Evolutionary conservation across 2,888 invertebrate species (phyloP), one percentile per base, ranked within the genome.

Genomic region (Synergus umbraculus): DNA sequence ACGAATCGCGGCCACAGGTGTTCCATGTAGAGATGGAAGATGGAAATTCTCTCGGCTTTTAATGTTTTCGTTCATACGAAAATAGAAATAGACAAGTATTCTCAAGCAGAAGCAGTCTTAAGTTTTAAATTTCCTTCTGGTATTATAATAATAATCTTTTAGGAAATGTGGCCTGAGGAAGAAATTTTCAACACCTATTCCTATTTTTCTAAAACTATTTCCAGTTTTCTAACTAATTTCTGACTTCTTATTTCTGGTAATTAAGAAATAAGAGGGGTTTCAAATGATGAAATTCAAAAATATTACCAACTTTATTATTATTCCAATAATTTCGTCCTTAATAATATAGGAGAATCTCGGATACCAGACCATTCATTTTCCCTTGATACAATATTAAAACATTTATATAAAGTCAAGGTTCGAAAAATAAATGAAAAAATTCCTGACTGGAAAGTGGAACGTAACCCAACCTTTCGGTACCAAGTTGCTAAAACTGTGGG

Each of bases 1-100:
- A 85, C 84, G 86, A 83, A 89, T 88, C 86, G 88, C 86, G 88
- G 87, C 85, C 88, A 86, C 89, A 88, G 89, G 88, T 89, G 88
- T 87, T 86, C 78, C 79, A 73, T 46, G 73, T 58, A 29, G n/a
- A 58, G 54, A 37, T 29, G n/a, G 44, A 12, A 43, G 44, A 29
- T 15, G 44, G 46, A 54, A 73, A 18, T 37, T 73, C 73, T 49
- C 65, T 43, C 8, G n/a, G 43, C 43, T 66, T 66, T 43, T 66
- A 43, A 66, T n/a, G 41, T 67, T 67, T 67, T 67, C 44, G 43
- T 7, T 18, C n/a, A 18, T 46, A 43, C 44, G 22, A 29, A 67
- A 67, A 67, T 46, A 67, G 46, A 46, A 13, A 15, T 13, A 46
- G 46, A 67, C 13, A 46, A 46, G 7, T 46, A 63, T 29, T 12